Conservation (phyloP, 2,888 invertebrate species). For the Pammene aurita region DNA sequence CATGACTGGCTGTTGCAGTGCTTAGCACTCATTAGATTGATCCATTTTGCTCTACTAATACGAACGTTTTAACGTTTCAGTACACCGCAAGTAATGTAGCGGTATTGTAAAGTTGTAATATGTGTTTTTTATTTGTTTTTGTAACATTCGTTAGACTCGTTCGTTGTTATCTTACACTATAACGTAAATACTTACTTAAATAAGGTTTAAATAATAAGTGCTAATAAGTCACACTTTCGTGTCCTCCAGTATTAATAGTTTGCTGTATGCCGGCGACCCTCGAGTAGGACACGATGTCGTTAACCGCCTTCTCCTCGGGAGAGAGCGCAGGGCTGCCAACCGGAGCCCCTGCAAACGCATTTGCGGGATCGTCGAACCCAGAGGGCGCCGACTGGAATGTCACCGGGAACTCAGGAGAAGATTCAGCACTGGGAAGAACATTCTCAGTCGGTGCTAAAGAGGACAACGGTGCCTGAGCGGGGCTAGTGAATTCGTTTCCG, state of each 20-base stretch:
- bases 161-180: neutral
- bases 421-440: constrained; percentile 51
- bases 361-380: constrained; percentile 59
- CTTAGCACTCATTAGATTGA: neutral
- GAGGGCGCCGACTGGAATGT: constrained; percentile 51
- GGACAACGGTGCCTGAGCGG: constrained; percentile 56
- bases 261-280: constrained; percentile 74
- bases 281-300: constrained; percentile 63
- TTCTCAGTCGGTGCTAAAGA: constrained; percentile 55
- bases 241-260: constrained; percentile 65
- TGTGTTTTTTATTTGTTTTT: neutral
- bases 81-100: neutral
- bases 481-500: constrained; percentile 58
- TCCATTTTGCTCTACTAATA: neutral
- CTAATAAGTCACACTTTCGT: constrained; percentile 69
- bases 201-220: constrained; percentile 4
- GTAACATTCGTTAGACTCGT: neutral
- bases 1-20: too few species aligned
- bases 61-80: neutral
- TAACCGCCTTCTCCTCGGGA: constrained; percentile 52
- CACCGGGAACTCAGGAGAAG: constrained; percentile 57
- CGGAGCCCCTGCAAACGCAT: constrained; percentile 57
- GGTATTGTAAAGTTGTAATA: neutral
- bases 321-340: constrained; percentile 52
- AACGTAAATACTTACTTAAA: constrained; percentile 2